Conservation (phyloP, 2,797 vertebrate genomes). For the Tapera naevia region DNA sequence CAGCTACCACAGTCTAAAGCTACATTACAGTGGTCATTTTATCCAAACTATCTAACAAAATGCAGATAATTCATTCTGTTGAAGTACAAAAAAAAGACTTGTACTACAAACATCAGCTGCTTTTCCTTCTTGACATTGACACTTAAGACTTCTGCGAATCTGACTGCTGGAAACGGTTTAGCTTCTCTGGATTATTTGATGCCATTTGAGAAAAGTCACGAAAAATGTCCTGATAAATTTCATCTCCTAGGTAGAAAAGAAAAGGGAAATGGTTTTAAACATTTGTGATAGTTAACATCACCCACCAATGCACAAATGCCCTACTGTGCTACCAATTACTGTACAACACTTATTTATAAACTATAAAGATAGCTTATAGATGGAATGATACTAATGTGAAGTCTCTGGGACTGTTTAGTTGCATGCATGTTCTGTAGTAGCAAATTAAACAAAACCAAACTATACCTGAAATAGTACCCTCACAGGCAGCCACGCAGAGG, state of each 20-base stretch:
- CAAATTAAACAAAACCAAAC: constrained; percentile 68
- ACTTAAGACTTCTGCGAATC: constrained; percentile 81
- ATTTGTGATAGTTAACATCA: not conserved
- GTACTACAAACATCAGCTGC: constrained; percentile 43
- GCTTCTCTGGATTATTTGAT: constrained; percentile 94
- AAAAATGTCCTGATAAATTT: constrained; percentile 98
- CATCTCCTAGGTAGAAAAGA: constrained; percentile 86
- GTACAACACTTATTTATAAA: not conserved
- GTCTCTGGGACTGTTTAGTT: constrained; percentile 21
- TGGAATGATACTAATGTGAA: constrained; percentile 37
- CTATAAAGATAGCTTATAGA: not conserved
- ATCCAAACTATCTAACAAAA: constrained; percentile 45
- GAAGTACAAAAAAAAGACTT: constrained; percentile 42
- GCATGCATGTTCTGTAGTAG: constrained; percentile 56
- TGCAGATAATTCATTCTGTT: constrained; percentile 18
- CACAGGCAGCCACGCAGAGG: constrained; percentile 75
- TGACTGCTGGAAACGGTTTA: constrained; percentile 91
- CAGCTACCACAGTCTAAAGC: constrained; percentile 46
- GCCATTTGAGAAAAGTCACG: constrained; percentile 99
- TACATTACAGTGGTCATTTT: constrained; percentile 35
- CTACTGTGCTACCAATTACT: not conserved
- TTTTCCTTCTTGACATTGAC: constrained; percentile 49
- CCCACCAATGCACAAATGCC: not conserved
- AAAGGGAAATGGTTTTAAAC: constrained; percentile 31
- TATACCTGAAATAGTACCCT: constrained; percentile 77